Evolutionary conservation across 2,113 vertebrate genomes (phyloP), one percentile per base, ranked within the genome.

Genomic region (Ochotona princeps): DNA sequence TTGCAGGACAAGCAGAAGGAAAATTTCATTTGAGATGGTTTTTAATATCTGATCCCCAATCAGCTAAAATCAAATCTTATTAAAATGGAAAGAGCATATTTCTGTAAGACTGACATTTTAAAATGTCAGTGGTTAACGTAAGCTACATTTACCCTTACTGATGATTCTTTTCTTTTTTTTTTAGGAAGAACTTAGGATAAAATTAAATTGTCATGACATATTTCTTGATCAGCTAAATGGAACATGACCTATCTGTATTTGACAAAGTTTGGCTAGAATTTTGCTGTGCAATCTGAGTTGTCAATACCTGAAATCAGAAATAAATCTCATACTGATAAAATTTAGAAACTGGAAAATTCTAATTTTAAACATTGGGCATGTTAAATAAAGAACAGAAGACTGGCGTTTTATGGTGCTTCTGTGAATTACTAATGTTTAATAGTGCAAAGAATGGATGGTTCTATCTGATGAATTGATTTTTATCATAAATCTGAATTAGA

Each of bases 81-180:
- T 89, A 89, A 96, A 95, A 91, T 90, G 89, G 93, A 89, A 89
- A 72, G 57, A 61, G 73, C 51, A 18, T 60, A 78, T 69, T 91
- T 92, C 60, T 38, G 35, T 80, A 47, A 76, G 76, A 84, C 25
- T 84, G 95, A 47, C 72, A 91, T 96, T 96, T 96, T 74, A 78
- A 95, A 95, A 95, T 79, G 87, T 94, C 95, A 89, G 44, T 92
- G 83, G 72, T 73, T 92, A 86, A 67, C 72, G 92, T 66, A 85
- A 81, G 35, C 54, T 67, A 38, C 0, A 15, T 15, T 83, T 3
- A 35, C 23, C 73, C 51, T 32, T 95, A 94, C 38, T 2, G 67
- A 94, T 91, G 73, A 87, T 89, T 94, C 92, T 51, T 87, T 44
- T n/a, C n/a, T n/a, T 44, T 44, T 44, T 44, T 44, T 90, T 91